Conservation (phyloP, 2,888 invertebrate species). For the Ectemnius lituratus region DNA sequence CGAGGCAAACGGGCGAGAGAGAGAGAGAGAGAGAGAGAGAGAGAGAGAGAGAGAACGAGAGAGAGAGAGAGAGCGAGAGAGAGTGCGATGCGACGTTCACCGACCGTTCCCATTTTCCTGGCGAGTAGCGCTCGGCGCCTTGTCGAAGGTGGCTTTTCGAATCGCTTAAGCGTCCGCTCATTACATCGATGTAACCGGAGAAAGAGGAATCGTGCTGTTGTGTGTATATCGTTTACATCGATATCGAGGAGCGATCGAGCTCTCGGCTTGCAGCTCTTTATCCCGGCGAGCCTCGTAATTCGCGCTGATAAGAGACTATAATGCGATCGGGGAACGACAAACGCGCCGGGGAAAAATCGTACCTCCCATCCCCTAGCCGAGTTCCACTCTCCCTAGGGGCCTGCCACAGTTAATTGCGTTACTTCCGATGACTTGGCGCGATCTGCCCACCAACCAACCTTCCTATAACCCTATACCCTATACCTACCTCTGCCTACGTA, state of each 20-base stretch:
- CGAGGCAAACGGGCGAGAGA: too few species aligned
- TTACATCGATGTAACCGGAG: not conserved
- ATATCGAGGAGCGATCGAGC: slow-evolving; percentile 4
- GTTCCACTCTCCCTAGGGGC: slow-evolving; percentile 35
- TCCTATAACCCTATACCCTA: too few species aligned
- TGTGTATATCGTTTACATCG: slow-evolving; percentile 1
- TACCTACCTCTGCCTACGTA: too few species aligned
- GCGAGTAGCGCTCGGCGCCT: too few species aligned
- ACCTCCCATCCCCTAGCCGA: not conserved
- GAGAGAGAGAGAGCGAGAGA: too few species aligned
- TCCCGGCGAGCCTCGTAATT: slow-evolving; percentile 30
- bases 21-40: too few species aligned
- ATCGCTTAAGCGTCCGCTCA: not conserved
- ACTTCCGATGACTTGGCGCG: slow-evolving; percentile 58
- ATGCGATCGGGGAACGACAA: slow-evolving; percentile 26
- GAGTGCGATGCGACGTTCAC: too few species aligned
- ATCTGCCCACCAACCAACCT: slow-evolving; percentile 27
- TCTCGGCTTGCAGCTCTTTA: slow-evolving; percentile 1
- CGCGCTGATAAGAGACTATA: slow-evolving; percentile 15
- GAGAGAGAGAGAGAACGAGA: too few species aligned
- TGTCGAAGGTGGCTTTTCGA: not conserved
- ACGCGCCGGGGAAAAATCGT: slow-evolving; percentile 37
- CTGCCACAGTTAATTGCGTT: slow-evolving; percentile 58
- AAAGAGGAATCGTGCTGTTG: slow-evolving; percentile 6
- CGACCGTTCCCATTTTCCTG: too few species aligned